Evolutionary conservation across 2,797 vertebrate genomes (phyloP), one percentile per base, ranked within the genome.

Genomic region (Meda fulgida): DNA sequence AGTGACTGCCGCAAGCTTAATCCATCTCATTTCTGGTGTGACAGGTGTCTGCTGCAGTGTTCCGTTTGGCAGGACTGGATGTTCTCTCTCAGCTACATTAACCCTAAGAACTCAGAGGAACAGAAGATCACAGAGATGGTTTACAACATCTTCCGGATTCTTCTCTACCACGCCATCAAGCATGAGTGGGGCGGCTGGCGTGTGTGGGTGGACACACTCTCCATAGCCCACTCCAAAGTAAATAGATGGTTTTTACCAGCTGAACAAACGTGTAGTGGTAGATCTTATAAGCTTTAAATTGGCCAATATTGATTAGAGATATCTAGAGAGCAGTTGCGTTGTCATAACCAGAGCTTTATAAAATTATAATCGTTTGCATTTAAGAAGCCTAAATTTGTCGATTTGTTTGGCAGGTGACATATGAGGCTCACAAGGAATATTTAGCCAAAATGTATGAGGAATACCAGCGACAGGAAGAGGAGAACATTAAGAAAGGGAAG

Each of bases 21-120:
- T 78, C 63, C 75, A 46, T 58, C 75, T 58, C 34, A 31, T 78
- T 66, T 66, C 46, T 60, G 13, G 60, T 84, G 71, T 66, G 80
- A 26, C 82, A 99, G 98, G 90, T 99, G 98, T 92, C 96, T 99
- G 87, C 94, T 99, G 87, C 98, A 99, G 95, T 99, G 98, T 93
- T 99, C 98, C 0, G 98, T 99, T 31, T 99, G 98, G 98, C 98
- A 99, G 93, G 98, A 99, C 90, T 99, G 98, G 98, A 99, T 99
- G 98, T 99, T 99, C 93, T 99, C 97, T 87, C 95, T 99, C 34
- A 94, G 97, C 87, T 99, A 97, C 89, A 98, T 99, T 90, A 99
- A 98, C 91, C 97, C 97, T 23, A 98, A 99, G 92, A 98, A 93
- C 90, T 94, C 97, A 1, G 98, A 99, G 26, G 98, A 99, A 88